Evolutionary conservation across 2,888 invertebrate genomes (phyloP).

Genomic region (Calameuta filiformis): DNA sequence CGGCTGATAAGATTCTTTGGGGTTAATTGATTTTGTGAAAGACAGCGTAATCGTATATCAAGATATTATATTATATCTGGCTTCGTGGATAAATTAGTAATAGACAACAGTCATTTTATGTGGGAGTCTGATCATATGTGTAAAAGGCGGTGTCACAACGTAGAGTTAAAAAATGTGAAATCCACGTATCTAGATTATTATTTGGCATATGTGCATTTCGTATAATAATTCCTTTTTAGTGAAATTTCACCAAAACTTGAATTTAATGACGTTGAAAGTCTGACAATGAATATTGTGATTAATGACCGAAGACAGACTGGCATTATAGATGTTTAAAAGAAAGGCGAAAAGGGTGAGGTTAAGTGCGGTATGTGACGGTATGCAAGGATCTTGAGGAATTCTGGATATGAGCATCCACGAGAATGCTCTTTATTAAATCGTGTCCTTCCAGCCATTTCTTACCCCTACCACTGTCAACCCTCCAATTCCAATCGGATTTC

Average conservation of each 20-base stretch:
- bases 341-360: neutral
- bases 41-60: too few species aligned
- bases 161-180: too few species aligned
- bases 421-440: constrained; percentile 55
- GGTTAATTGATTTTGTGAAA: too few species aligned
- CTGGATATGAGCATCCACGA: constrained; percentile 51
- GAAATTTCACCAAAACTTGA: neutral
- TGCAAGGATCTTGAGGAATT: constrained; percentile 55
- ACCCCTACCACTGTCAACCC: neutral
- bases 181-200: neutral
- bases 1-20: too few species aligned
- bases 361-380: constrained; percentile 35
- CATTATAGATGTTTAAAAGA: neutral
- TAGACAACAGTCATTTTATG: too few species aligned
- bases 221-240: neutral
- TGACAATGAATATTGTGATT: neutral
- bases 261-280: neutral
- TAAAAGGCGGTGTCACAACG: too few species aligned
- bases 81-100: too few species aligned
- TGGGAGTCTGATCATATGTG: too few species aligned
- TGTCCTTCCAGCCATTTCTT: constrained; percentile 22
- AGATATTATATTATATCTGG: too few species aligned
- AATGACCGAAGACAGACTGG: neutral
- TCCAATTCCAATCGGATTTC: constrained; percentile 18
- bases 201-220: neutral